A percentile compares a stretch with the other conserved stretches of the same genome.
Conservation (phyloP, 2,797 vertebrate genomes). For the Salmo trutta region DNA sequence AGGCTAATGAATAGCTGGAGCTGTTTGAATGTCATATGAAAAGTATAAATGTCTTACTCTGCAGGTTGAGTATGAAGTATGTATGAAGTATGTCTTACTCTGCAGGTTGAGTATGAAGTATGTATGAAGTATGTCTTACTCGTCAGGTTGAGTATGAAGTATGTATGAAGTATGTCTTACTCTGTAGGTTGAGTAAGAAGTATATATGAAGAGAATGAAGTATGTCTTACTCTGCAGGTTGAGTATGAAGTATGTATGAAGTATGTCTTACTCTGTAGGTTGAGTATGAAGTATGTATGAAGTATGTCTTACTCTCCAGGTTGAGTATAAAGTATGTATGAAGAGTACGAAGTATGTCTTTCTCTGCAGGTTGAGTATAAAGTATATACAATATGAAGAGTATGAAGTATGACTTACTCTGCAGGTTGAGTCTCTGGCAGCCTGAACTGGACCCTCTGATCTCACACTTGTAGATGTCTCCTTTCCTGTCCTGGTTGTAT, state of each 20-base stretch:
- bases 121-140: slow-evolving; percentile 60
- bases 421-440: slow-evolving; percentile 79
- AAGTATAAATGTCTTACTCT: too few species aligned
- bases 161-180: slow-evolving; percentile 58
- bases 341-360: slow-evolving; percentile 28
- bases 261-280: slow-evolving; percentile 74
- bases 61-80: slow-evolving; percentile 61
- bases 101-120: slow-evolving; percentile 67
- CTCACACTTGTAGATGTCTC: slow-evolving; percentile 83
- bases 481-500: slow-evolving; percentile 77
- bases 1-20: neutral
- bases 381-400: too few species aligned
- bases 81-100: slow-evolving; percentile 61
- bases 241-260: slow-evolving; percentile 38
- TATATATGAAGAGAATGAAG: too few species aligned
- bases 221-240: slow-evolving; percentile 76
- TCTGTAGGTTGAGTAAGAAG: slow-evolving; percentile 69
- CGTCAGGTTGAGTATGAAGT: slow-evolving; percentile 68
- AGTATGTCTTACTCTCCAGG: slow-evolving; percentile 73
- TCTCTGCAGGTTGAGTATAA: slow-evolving; percentile 76
- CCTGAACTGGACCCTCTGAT: slow-evolving; percentile 43
- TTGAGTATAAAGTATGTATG: slow-evolving; percentile 51
- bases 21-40: too few species aligned
- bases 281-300: slow-evolving; percentile 44
- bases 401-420: slow-evolving; percentile 66